Conservation (phyloP, 2,797 vertebrate genomes). For the Botia kubotai region DNA sequence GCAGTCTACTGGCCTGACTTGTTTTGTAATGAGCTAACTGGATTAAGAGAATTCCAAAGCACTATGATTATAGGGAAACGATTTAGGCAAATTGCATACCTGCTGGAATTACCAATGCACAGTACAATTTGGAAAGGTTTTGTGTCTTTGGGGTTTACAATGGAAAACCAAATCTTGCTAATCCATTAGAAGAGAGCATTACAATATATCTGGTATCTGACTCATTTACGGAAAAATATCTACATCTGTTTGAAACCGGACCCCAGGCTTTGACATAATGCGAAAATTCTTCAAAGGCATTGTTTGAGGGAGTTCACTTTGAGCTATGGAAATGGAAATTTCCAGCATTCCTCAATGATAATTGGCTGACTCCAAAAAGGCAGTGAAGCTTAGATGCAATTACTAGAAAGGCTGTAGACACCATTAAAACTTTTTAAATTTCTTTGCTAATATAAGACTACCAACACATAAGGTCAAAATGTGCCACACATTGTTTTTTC, state of each 20-base stretch:
- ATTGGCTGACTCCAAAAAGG: conserved; percentile 14
- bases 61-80: not conserved
- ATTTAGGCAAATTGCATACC: not conserved
- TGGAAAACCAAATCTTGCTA: not conserved
- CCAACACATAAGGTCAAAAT: not conserved
- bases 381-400: conserved; percentile 27
- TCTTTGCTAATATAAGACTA: not conserved
- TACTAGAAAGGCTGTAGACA: conserved; percentile 23
- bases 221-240: conserved; percentile 46
- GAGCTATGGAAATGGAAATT: conserved; percentile 52
- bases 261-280: conserved; percentile 33
- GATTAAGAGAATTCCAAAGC: not conserved
- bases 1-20: not conserved
- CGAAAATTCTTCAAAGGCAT: conserved; percentile 48
- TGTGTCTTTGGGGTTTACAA: not conserved
- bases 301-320: conserved; percentile 48
- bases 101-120: not conserved
- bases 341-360: conserved; percentile 49
- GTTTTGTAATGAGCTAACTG: not conserved
- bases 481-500: not conserved
- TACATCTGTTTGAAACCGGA: conserved; percentile 41
- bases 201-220: not conserved
- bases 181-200: not conserved
- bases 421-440: conserved; percentile 18
- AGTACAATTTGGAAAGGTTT: not conserved